Base-by-base conservation (phyloP, 2,888 invertebrate species). In the Plusia festucae region DNA sequence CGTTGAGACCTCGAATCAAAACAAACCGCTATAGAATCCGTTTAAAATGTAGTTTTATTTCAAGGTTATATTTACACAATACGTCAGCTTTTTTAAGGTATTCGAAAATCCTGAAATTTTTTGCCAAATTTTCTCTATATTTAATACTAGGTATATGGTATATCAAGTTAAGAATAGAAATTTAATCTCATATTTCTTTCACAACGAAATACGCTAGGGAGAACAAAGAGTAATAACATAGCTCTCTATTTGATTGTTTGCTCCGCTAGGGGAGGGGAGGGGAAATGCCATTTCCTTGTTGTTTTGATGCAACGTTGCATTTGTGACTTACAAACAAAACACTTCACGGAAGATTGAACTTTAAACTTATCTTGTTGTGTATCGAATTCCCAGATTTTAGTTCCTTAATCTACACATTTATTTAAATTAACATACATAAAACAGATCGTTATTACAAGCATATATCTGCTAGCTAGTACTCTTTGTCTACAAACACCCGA, bases 201-300 rank as follows among this genome's bases (percentile, higher is more conserved):
- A 11, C 11, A 49, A 20, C 1, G 20, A 18, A n/a, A 32, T 49
- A 60, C 68, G 65, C 73, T 72, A 70, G 59, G 63, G 65, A 62
- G 24, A 57, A 66, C 68, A 70, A 58, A 64, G 65, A 71, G 60
- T 74, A 80, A 77, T 60, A 70, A 56, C 67, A 65, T 75, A 76
- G 76, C 79, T 80, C 71, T 83, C 79, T 69, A 65, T 75, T 65
- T 66, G 78, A 82, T 79, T 81, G 70, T 73, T 72, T 52, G 53
- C 64, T 56, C 62, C 58, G 46, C 46, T 49, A 18, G 11, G 18
- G 40, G 18, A 20, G 18, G 18, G 40, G 18, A 20, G 18, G 11
- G 46, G 18, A 4, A 40, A 13, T 9, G 11, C 46, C 5, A 11
- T 20, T 18, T 40, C 13, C 46, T 49, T 20, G 46, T 3, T 46